Percentiles rank a stretch among this genome's conserved stretches.
phyloP scores from a whole-genome alignment of 2,113 vertebrate genomes.

The Tiliqua scincoides region DNA sequence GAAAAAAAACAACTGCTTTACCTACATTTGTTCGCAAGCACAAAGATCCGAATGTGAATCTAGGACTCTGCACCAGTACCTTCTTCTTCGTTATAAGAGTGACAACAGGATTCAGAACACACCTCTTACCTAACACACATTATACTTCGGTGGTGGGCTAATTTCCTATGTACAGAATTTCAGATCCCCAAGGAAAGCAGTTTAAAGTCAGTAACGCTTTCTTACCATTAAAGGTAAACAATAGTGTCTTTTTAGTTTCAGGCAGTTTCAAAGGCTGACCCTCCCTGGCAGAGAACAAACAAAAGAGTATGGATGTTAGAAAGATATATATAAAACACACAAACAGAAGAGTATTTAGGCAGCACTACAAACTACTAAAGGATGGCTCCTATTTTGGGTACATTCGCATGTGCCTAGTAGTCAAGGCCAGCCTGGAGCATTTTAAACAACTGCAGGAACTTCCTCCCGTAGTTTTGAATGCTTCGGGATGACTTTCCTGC shows the following conservation, averaged over 20 bases:
- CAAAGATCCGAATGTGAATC: not conserved
- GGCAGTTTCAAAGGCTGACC: slow-evolving; percentile 98
- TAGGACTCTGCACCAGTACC: not conserved
- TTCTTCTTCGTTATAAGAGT: not conserved
- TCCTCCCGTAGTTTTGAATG: not conserved
- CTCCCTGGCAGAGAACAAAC: slow-evolving; percentile 83
- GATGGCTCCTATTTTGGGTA: not conserved
- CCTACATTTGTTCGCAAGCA: not conserved
- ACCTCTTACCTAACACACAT: not conserved
- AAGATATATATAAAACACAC: slow-evolving; percentile 3
- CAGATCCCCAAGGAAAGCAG: not conserved
- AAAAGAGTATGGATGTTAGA: not conserved
- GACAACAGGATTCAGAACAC: not conserved
- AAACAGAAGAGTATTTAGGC: not conserved
- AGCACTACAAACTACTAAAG: rapidly evolving
- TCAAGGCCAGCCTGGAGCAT: not conserved
- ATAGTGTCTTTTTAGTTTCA: slow-evolving; percentile 95
- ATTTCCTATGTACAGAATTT: not conserved
- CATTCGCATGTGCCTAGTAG: not conserved
- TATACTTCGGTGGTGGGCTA: not conserved
- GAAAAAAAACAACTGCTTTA: not conserved
- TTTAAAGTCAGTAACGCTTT: not conserved
- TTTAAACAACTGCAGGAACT: not conserved
- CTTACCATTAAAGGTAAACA: slow-evolving; percentile 99
- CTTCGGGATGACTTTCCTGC: not conserved